phyloP scores from a whole-genome alignment of 2,797 vertebrate genomes.

The Siniperca obscura region DNA sequence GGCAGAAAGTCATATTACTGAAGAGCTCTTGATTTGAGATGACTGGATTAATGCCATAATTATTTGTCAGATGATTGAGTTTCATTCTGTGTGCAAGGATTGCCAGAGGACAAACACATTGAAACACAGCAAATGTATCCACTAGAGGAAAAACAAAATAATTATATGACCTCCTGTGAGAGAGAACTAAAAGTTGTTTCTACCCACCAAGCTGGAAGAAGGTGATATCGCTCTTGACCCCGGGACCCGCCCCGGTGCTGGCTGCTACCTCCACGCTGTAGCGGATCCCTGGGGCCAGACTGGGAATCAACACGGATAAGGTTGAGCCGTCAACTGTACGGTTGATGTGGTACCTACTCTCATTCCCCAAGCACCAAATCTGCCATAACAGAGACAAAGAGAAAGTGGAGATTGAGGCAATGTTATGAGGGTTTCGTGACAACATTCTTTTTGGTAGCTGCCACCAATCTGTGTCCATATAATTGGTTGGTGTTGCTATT shows the following conservation, averaged over 20 bases:
- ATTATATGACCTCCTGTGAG: constrained; percentile 12
- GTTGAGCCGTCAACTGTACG: constrained; percentile 93
- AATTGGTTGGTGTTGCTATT: constrained; percentile 35
- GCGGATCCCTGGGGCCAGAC: constrained; percentile 91
- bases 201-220: constrained; percentile 95
- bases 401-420: constrained; percentile 28
- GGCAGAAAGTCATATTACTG: constrained; percentile 43
- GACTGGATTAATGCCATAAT: constrained; percentile 63
- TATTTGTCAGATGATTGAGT: constrained; percentile 61
- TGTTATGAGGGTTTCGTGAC: constrained; percentile 32
- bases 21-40: constrained; percentile 55
- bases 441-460: constrained; percentile 41
- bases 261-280: constrained; percentile 97
- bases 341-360: constrained; percentile 96
- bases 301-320: constrained; percentile 92
- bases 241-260: constrained; percentile 92
- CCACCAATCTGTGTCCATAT: constrained; percentile 22
- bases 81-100: constrained; percentile 19
- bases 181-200: constrained; percentile 27
- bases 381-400: constrained; percentile 69
- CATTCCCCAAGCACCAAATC: constrained; percentile 99
- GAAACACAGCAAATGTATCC: constrained; percentile 1
- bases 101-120: constrained; percentile 34
- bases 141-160: constrained; percentile 22
- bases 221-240: constrained; percentile 94